These are phyloP conservation scores for Melanocharis versteri DNA, from an alignment of 2,113 vertebrate genomes.

Conservation along the genomic window DNA sequence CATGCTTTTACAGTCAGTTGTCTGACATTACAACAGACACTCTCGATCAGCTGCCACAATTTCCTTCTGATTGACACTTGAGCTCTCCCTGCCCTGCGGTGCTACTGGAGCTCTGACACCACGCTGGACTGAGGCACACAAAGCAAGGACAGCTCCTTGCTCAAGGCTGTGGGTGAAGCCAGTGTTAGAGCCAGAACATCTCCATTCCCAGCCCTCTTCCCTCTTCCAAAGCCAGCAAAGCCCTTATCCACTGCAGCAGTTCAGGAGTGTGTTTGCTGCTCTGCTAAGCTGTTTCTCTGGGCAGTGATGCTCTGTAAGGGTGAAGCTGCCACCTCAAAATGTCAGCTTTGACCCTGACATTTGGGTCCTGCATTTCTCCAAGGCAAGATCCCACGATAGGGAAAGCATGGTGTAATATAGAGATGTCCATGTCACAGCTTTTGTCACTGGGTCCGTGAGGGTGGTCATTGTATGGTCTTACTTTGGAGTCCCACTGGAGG, in stretches of 20 bases:
- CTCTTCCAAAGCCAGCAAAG: not conserved
- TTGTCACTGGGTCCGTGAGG: not conserved
- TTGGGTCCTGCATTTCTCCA: not conserved
- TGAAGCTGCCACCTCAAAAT: not conserved
- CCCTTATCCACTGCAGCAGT: not conserved
- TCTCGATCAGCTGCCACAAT: not conserved
- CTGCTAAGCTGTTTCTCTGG: not conserved
- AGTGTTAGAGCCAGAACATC: not conserved
- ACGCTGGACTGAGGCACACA: fast-evolving
- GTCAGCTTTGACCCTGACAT: not conserved
- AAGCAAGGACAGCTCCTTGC: not conserved
- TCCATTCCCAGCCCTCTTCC: not conserved
- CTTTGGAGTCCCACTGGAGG: not conserved
- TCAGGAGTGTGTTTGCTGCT: not conserved
- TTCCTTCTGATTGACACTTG: not conserved
- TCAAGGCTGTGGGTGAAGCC: not conserved
- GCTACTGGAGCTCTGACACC: fast-evolving
- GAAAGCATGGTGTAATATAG: not conserved
- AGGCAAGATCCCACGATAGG: not conserved
- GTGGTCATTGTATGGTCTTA: fast-evolving
- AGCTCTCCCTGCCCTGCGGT: fast-evolving
- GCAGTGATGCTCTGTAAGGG: not conserved
- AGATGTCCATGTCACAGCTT: fast-evolving
- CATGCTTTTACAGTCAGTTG: not conserved
- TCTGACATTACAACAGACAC: not conserved